Percentiles rank a stretch among this genome's conserved stretches.
Conservation (phyloP, 2,113 vertebrate species). For the Gila orcuttii region DNA sequence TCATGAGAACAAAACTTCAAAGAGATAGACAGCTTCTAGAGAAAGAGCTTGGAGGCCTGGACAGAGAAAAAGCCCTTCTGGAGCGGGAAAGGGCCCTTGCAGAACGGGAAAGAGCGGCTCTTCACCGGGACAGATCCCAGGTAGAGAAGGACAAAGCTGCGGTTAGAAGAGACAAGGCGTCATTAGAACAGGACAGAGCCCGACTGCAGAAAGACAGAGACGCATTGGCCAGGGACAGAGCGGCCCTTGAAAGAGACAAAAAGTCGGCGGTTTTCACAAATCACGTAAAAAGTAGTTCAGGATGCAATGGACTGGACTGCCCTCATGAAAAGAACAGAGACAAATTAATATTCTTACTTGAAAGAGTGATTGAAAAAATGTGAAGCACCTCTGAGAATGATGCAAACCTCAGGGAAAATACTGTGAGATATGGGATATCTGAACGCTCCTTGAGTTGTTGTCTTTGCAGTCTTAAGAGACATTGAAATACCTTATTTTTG, state of each 20-base stretch:
- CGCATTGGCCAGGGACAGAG: not conserved
- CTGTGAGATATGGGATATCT: not conserved
- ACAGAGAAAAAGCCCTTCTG: constrained; percentile 64
- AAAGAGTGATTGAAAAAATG: constrained; percentile 57
- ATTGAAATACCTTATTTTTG: not conserved
- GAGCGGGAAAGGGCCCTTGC: constrained; percentile 65
- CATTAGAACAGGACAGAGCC: constrained; percentile 58
- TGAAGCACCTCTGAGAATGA: constrained; percentile 27
- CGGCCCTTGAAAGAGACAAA: constrained; percentile 64
- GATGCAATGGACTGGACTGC: constrained; percentile 24
- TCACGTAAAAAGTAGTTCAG: constrained; percentile 24
- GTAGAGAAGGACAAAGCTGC: constrained; percentile 72
- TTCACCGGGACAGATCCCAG: constrained; percentile 70
- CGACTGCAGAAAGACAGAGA: constrained; percentile 62
- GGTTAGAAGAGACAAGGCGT: constrained; percentile 63
- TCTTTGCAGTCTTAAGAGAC: not conserved
- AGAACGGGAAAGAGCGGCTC: constrained; percentile 67
- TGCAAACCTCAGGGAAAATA: not conserved
- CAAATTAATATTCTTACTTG: constrained; percentile 52
- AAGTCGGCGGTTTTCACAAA: constrained; percentile 25
- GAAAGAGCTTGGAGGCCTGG: constrained; percentile 40
- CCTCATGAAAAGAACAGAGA: constrained; percentile 50
- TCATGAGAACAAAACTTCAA: constrained; percentile 25
- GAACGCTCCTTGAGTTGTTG: not conserved
- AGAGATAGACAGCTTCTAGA: constrained; percentile 34